Evolutionary conservation across 2,888 invertebrate species (phyloP).

Genomic region (Steromphala cineraria): DNA sequence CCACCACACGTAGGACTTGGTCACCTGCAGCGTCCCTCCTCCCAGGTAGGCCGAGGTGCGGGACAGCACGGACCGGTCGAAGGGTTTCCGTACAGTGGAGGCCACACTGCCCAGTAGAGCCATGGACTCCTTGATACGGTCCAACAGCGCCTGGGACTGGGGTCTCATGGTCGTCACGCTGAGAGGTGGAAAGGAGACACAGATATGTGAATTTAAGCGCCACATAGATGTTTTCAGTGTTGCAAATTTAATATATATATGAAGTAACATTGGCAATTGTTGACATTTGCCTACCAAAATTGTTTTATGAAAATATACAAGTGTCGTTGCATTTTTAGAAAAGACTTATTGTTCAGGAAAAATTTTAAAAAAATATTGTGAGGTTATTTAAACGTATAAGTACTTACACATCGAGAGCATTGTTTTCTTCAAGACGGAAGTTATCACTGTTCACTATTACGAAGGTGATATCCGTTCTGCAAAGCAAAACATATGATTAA

Average conservation of each 20-base stretch:
- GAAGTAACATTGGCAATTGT: too few relatives aligned
- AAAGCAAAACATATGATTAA: not conserved
- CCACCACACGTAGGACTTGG: slow-evolving; percentile 64
- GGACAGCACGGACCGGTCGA: slow-evolving; percentile 28
- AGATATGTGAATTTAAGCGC: not conserved
- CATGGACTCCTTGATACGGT: not conserved
- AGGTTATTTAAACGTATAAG: not conserved
- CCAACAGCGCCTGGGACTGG: not conserved
- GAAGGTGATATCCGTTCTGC: slow-evolving; percentile 55
- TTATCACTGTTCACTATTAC: slow-evolving; percentile 44
- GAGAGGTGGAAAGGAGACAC: not conserved
- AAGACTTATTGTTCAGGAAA: not conserved
- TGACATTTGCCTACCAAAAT: too few relatives aligned
- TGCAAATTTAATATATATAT: too few relatives aligned
- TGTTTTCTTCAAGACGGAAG: slow-evolving; percentile 42
- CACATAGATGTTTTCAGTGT: too few relatives aligned
- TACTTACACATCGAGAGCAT: slow-evolving; percentile 39
- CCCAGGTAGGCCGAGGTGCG: slow-evolving; percentile 16
- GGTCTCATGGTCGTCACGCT: not conserved
- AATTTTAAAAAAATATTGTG: not conserved
- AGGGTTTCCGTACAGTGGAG: slow-evolving; percentile 43
- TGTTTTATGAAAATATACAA: not conserved
- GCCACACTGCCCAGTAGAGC: slow-evolving; percentile 24
- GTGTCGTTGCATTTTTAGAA: not conserved
- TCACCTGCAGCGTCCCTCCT: slow-evolving; percentile 35